phyloP scores from a whole-genome alignment of 2,113 vertebrate genomes.

The Mungos mungo region DNA sequence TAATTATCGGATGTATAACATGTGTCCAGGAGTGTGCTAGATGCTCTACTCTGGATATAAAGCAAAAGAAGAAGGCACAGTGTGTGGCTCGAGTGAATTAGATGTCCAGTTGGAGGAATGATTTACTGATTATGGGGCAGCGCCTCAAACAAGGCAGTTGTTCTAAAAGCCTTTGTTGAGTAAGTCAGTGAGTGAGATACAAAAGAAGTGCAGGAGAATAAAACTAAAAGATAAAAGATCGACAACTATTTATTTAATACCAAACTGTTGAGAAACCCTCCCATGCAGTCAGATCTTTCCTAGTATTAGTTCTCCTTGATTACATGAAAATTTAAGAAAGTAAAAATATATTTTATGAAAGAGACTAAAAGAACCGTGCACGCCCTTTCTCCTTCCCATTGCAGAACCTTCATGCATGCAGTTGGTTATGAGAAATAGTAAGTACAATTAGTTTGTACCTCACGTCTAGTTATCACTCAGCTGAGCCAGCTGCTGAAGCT shows the following conservation, averaged over 20 bases:
- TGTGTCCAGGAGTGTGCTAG: not conserved
- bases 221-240: not conserved
- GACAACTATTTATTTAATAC: not conserved
- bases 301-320: not conserved
- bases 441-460: conserved; percentile 75
- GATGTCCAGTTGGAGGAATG: not conserved
- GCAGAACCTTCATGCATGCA: not conserved
- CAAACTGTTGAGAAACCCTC: not conserved
- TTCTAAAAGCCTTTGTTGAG: not conserved
- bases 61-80: not conserved
- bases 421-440: not conserved
- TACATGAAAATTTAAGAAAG: not conserved
- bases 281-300: not conserved
- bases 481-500: conserved; percentile 53
- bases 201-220: not conserved
- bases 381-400: not conserved
- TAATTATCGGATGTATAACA: not conserved
- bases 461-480: conserved; percentile 75
- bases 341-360: not conserved
- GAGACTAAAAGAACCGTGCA: not conserved
- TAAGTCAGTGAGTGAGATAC: not conserved
- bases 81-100: not conserved
- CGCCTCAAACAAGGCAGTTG: not conserved
- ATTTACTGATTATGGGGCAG: not conserved
- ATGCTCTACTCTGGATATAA: not conserved